Base-by-base conservation (phyloP, 1,140 invertebrate species). In the Macrobrachium rosenbergii region DNA sequence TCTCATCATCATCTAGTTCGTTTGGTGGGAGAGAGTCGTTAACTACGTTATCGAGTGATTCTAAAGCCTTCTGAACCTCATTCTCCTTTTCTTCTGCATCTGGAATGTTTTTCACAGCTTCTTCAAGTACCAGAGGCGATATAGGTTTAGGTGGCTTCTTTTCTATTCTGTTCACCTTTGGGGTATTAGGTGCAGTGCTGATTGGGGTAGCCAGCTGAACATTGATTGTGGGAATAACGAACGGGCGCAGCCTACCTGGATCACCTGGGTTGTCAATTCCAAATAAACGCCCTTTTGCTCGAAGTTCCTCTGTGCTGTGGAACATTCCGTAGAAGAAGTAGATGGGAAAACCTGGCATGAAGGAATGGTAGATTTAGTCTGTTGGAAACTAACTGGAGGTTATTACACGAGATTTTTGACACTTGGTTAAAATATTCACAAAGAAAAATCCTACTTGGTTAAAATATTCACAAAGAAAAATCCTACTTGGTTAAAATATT, bases 261-360 rank as follows among this genome's bases (percentile, higher is more conserved):
- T 45, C 62, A 28, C 67, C 83, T 0, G 21, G 43, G 87, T 88
- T 82, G 28, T 82, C 43, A 19, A 17, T n/a, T 19, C 37, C 59
- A 72, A n/a, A n/a, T 45, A 63, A n/a, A 19, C 43, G 28, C n/a
- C 78, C 67, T 75, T 45, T n/a, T 59, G 52, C 3, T 19, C 19
- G 77, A 23, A 28, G 17, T 45, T 88, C 72, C 83, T 91, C 92
- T 45, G 94, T 94, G 90, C 96, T 98, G 91, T 98, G 95, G 91
- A 96, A 96, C 78, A 98, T 97, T 14, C 97, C 97, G 91, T 98
- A 98, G 90, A 96, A 95, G 92, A 98, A 97, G 92, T 98, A 98
- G 93, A 98, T 95, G 17, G 95, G 92, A 89, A 98, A 94, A 60
- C 97, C 96, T 87, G 58, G 8, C 52, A 52, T 10, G 12, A 8